phyloP scores from a whole-genome alignment of 2,888 invertebrate genomes.

The Macaria notata region DNA sequence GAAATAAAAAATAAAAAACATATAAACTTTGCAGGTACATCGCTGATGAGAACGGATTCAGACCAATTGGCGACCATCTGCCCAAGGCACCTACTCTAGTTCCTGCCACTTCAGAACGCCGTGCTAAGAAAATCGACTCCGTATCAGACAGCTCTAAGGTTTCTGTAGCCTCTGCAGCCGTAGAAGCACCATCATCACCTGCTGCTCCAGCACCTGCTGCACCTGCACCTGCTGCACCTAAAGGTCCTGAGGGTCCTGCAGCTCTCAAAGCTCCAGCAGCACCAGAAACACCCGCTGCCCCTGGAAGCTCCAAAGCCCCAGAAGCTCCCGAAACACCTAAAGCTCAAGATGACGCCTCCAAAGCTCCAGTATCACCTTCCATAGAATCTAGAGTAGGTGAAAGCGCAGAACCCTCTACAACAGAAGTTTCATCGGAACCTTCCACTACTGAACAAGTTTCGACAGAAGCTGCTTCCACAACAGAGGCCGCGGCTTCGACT shows the following conservation, averaged over 20 bases:
- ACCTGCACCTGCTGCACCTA: neutral
- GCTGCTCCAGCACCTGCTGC: neutral
- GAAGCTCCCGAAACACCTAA: constrained; percentile 1
- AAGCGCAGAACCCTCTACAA: constrained; percentile 10
- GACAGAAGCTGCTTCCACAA: constrained; percentile 21
- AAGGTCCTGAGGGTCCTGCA: neutral
- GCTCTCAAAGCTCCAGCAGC: neutral
- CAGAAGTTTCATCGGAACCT: constrained; percentile 12
- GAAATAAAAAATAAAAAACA: too few species aligned
- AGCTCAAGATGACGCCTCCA: neutral
- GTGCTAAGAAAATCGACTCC: constrained; percentile 45
- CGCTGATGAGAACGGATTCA: constrained; percentile 88
- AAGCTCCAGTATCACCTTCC: constrained; percentile 3
- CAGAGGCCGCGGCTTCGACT: constrained; percentile 16
- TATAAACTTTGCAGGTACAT: constrained; percentile 73
- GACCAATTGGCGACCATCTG: constrained; percentile 82
- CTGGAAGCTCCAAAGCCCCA: neutral
- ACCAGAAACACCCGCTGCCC: neutral
- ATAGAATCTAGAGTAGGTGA: constrained; percentile 19
- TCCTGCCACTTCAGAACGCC: constrained; percentile 11
- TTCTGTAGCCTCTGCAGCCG: constrained; percentile 3
- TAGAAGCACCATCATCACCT: neutral
- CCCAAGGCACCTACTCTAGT: constrained; percentile 32
- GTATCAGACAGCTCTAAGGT: constrained; percentile 14
- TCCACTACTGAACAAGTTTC: constrained; percentile 23